phyloP scores from a whole-genome alignment of 2,113 vertebrate genomes.

The Cyprinus carpio region DNA sequence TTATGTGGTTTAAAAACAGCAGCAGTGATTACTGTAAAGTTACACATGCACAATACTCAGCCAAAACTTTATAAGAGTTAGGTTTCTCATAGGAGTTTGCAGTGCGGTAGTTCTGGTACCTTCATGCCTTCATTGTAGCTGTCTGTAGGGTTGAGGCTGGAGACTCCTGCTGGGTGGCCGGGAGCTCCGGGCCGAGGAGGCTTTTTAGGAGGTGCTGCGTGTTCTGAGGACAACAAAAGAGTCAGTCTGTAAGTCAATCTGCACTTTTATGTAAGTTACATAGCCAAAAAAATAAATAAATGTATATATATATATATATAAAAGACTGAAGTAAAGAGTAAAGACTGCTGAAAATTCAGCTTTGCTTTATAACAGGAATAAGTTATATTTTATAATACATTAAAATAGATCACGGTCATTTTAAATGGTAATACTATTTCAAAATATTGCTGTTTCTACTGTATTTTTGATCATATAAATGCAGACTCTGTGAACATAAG shows the following conservation, averaged over 20 bases:
- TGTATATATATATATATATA: too few species aligned
- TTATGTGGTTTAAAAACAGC: conserved; percentile 15
- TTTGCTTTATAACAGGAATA: too few species aligned
- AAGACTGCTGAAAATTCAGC: too few species aligned
- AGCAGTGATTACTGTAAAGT: neutral
- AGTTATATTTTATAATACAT: too few species aligned
- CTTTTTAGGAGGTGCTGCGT: conserved; percentile 92
- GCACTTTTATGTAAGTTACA: too few species aligned
- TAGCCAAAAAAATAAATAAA: too few species aligned
- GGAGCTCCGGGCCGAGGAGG: conserved; percentile 93
- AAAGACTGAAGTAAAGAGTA: too few species aligned
- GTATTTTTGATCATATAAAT: too few species aligned
- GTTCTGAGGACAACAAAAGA: conserved; percentile 75
- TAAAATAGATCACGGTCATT: too few species aligned
- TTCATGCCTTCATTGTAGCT: conserved; percentile 93
- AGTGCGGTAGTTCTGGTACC: conserved; percentile 57
- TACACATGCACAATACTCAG: neutral
- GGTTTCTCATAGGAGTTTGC: conserved; percentile 1
- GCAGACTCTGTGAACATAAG: too few species aligned
- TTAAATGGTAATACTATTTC: too few species aligned
- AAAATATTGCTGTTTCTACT: too few species aligned
- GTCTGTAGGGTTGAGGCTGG: conserved; percentile 85
- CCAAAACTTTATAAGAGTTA: neutral
- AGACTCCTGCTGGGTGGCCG: conserved; percentile 82
- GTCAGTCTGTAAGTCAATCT: neutral